Evolutionary conservation across 2,888 invertebrate genomes (phyloP).

Genomic region (Portevinia maculata): DNA sequence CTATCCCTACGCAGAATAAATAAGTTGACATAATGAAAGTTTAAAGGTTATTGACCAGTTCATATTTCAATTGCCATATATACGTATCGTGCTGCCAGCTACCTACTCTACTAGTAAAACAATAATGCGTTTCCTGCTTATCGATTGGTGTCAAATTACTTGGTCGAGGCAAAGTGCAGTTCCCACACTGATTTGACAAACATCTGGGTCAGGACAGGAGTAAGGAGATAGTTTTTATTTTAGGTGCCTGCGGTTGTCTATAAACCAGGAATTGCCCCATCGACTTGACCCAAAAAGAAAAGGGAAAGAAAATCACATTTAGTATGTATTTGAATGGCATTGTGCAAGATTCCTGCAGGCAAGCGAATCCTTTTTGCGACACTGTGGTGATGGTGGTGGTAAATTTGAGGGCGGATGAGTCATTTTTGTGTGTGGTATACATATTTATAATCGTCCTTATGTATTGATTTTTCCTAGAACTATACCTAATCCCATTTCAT

Average conservation of each 20-base stretch:
- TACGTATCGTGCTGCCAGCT: constrained; percentile 18
- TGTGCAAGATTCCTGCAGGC: constrained; percentile 38
- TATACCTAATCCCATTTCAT: constrained; percentile 19
- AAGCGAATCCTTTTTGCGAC: constrained; percentile 60
- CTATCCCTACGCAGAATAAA: neutral
- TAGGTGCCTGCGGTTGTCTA: no score
- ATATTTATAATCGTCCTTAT: constrained; percentile 51
- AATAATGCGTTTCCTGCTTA: constrained; percentile 61
- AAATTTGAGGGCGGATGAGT: constrained; percentile 76
- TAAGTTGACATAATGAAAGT: constrained; percentile 33
- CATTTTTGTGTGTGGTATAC: constrained; percentile 75
- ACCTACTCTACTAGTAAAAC: constrained; percentile 32
- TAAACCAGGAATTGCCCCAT: neutral
- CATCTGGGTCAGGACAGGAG: constrained; percentile 45
- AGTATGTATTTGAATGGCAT: constrained; percentile 6
- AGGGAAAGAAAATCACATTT: constrained; percentile 10
- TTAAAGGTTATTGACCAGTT: constrained; percentile 71
- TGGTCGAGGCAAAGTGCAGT: constrained; percentile 48
- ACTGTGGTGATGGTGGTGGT: constrained; percentile 23
- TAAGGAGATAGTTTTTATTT: constrained; percentile 19
- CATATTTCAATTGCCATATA: constrained; percentile 59
- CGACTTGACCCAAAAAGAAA: constrained; percentile 20
- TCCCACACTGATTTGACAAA: constrained; percentile 52
- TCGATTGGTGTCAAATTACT: constrained; percentile 60
- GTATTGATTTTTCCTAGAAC: constrained; percentile 70